Conservation (phyloP, 2,888 invertebrate species). For the Hypercompe scribonia region DNA sequence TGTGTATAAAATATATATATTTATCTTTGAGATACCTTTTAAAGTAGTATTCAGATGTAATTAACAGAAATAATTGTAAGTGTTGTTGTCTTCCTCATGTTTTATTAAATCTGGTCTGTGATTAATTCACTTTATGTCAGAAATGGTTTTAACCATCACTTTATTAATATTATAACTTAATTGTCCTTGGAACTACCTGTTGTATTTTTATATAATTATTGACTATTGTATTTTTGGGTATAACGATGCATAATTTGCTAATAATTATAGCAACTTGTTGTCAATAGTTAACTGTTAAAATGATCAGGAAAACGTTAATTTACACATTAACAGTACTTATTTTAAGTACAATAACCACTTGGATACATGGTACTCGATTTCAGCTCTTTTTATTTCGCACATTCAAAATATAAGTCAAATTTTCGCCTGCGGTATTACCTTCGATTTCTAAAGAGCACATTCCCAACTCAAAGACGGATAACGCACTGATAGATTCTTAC, state of each 20-base stretch:
- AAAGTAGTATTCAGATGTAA: neutral
- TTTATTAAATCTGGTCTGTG: conserved; percentile 1
- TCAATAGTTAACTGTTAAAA: neutral
- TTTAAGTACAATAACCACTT: neutral
- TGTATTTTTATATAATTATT: neutral
- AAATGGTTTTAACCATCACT: neutral
- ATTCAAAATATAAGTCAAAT: too few relatives aligned
- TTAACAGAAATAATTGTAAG: neutral
- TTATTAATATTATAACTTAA: neutral
- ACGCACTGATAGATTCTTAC: neutral
- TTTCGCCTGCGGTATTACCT: too few relatives aligned
- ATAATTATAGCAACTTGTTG: too few relatives aligned
- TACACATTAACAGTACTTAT: neutral
- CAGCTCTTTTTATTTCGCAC: too few relatives aligned
- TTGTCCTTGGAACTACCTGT: neutral
- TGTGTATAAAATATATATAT: neutral
- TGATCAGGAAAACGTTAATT: neutral
- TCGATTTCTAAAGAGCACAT: too few relatives aligned
- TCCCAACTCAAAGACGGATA: too few relatives aligned
- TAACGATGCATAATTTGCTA: neutral
- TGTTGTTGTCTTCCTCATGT: neutral
- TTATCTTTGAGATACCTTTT: neutral
- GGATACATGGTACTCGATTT: neutral
- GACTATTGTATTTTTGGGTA: neutral
- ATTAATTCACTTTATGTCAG: neutral